These are phyloP conservation scores for Falco columbarius DNA, from an alignment of 2,797 vertebrate species.

Conservation along the genomic window DNA sequence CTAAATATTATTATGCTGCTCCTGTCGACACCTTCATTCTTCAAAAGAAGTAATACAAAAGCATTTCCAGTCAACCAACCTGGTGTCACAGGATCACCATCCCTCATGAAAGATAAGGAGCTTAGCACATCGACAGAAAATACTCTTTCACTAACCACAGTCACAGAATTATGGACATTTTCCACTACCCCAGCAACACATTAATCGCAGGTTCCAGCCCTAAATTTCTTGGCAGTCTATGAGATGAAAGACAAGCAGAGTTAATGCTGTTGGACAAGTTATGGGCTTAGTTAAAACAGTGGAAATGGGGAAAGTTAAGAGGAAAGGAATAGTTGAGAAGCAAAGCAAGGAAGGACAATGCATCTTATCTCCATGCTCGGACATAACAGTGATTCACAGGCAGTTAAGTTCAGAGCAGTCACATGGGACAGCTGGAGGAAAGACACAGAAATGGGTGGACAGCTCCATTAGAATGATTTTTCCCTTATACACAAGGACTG, in stretches of 20 bases:
- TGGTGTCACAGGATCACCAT: background rate
- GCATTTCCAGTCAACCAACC: background rate
- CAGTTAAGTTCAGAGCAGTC: background rate
- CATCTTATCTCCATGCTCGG: background rate
- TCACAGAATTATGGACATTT: background rate
- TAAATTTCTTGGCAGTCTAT: background rate
- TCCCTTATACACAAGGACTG: background rate
- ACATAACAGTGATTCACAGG: background rate
- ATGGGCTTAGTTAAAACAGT: background rate
- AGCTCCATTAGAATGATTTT: background rate
- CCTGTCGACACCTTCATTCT: background rate
- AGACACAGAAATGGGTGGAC: background rate
- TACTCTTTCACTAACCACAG: background rate
- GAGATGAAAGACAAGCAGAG: background rate
- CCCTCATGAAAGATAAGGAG: background rate
- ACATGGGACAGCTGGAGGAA: accelerated
- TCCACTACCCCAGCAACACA: background rate
- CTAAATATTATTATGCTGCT: background rate
- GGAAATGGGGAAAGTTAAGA: background rate
- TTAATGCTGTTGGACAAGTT: background rate
- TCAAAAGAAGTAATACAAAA: background rate
- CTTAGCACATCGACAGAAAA: background rate
- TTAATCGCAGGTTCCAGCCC: background rate
- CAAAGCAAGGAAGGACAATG: background rate
- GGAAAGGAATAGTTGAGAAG: background rate